Conservation (phyloP, 1,140 invertebrate species). For the Pteromalus puparum region DNA sequence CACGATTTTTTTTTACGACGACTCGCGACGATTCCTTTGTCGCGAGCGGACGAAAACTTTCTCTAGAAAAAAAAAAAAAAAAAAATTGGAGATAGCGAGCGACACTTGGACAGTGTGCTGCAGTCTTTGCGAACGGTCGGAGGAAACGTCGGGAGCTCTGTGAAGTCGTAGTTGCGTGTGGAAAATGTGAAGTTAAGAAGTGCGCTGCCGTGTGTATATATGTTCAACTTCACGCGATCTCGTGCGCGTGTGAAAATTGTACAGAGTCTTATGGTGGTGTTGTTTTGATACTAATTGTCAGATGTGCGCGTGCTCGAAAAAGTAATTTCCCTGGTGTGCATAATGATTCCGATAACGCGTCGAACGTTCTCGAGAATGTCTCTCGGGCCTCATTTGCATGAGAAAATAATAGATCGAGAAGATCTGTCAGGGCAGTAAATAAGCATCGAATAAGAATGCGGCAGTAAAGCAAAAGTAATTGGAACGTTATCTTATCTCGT, state of each 20-base stretch:
- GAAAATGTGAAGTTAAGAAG: background rate
- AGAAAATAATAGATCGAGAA: no score
- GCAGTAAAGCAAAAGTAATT: background rate
- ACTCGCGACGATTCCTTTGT: slow-evolving; percentile 39
- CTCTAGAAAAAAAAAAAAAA: slow-evolving; percentile 31
- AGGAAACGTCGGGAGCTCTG: background rate
- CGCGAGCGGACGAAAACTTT: slow-evolving; percentile 21
- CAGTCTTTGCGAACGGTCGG: slow-evolving; percentile 35
- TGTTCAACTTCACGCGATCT: background rate
- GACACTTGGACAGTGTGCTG: background rate
- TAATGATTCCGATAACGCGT: no score
- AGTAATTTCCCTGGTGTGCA: no score
- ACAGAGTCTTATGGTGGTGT: no score
- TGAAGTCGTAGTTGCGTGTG: background rate
- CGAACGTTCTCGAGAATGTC: no score
- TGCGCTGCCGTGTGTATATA: background rate
- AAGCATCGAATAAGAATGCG: background rate
- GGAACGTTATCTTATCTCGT: background rate
- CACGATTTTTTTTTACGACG: slow-evolving; percentile 37
- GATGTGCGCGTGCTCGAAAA: no score
- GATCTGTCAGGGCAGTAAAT: background rate
- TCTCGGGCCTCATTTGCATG: no score
- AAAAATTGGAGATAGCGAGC: slow-evolving; percentile 16
- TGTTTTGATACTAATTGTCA: no score
- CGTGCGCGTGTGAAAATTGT: background rate